Evolutionary conservation across 2,888 invertebrate genomes (phyloP).

Genomic region (Phymatocera aterrima): DNA sequence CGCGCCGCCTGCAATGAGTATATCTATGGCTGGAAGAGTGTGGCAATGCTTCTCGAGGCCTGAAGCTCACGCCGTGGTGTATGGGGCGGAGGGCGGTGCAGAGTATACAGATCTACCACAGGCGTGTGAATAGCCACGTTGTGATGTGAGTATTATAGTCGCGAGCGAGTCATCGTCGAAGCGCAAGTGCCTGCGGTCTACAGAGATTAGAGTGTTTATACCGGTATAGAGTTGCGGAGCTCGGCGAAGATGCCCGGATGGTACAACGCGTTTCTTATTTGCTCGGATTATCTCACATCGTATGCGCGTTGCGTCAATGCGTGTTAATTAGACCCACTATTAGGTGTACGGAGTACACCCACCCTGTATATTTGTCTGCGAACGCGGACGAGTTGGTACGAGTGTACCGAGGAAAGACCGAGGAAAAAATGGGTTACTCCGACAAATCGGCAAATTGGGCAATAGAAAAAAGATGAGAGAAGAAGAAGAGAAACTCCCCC

Average conservation of each 20-base stretch:
- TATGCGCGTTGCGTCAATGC: constrained; percentile 39
- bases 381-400: too few species aligned
- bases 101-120: background rate
- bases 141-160: constrained; percentile 6
- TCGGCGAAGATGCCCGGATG: background rate
- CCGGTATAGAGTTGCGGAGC: constrained; percentile 45
- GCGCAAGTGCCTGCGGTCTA: constrained; percentile 7
- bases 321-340: constrained; percentile 4
- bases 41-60: background rate
- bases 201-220: constrained; percentile 61
- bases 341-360: background rate
- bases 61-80: background rate
- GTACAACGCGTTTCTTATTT: constrained; percentile 59
- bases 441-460: too few species aligned
- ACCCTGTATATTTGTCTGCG: too few species aligned
- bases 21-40: background rate
- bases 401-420: too few species aligned
- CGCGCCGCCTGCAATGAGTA: background rate
- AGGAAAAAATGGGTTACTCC: too few species aligned
- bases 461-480: too few species aligned
- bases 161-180: constrained; percentile 12
- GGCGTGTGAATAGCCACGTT: background rate
- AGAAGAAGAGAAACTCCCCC: too few species aligned
- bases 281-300: constrained; percentile 61
- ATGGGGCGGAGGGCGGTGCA: background rate